Base-by-base conservation (phyloP, 2,888 invertebrate genomes). In the Chaetogeoica ovagalla region DNA sequence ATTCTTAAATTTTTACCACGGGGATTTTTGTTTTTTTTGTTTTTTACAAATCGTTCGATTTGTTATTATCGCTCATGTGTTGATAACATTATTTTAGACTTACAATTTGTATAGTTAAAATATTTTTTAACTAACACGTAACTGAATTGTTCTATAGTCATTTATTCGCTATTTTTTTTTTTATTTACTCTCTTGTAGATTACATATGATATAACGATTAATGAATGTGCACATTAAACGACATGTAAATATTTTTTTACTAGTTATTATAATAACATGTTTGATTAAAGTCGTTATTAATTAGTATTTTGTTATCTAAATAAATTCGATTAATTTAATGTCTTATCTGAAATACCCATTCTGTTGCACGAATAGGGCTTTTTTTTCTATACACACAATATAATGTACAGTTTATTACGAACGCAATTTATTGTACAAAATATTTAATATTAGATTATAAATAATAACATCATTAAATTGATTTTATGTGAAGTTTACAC, bases 261-360 rank as follows among this genome's bases (percentile, higher is more conserved):
- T 73, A 30, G 60, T 60, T 70, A 13, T 43, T 43, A 43, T 37
- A 57, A n/a, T 37, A 48, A 43, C n/a, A 59, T 21, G 39, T 60
- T n/a, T 13, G 72, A 73, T 73, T 52, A 48, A 30, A 73, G 30
- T 9, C 57, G n/a, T 70, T 70, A 57, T 37, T n/a, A 48, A 57
- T 37, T 19, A 23, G 23, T 48, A 62, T 62, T 11, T n/a, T 71
- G 39, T 48, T 72, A 72, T 62, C 39, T 0, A 59, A 76, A 76
- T 37, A n/a, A 57, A 68, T 59, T 76, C 11, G 9, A 59, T 76
- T 59, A 39, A 68, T 68, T 57, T 73, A 4, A 23, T n/a, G 66
- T 68, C 68, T 76, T 76, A 76, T 76, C 76, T 75, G 39, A 30
- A 55, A n/a, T 65, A 23, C 63, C 55, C 39, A 37, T 37, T 23